Evolutionary conservation across 2,113 vertebrate species (phyloP).

Genomic region (Bucco capensis): DNA sequence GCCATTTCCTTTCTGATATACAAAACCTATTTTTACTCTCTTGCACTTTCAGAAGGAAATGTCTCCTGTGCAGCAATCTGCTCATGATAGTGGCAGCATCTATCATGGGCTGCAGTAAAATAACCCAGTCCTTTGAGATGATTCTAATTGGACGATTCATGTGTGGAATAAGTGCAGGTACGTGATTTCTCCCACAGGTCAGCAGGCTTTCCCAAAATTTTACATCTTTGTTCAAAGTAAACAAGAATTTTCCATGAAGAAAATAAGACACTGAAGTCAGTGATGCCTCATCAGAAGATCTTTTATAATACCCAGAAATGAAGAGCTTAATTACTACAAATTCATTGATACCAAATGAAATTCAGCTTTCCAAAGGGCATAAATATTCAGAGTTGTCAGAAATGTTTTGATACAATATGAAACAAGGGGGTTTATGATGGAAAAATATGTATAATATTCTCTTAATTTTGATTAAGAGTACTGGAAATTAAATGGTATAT

Average conservation of each 20-base stretch:
- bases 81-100: conserved; percentile 71
- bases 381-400: not conserved
- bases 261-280: not conserved
- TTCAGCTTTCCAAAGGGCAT: not conserved
- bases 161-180: conserved; percentile 77
- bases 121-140: conserved; percentile 76
- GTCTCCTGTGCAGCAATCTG: conserved; percentile 71
- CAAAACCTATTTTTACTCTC: not conserved
- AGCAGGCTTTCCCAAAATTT: not conserved
- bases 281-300: not conserved
- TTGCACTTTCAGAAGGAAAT: conserved; percentile 72
- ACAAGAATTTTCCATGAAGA: not conserved
- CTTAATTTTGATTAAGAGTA: not conserved
- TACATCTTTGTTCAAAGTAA: not conserved
- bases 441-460: not conserved
- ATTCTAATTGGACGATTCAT: conserved; percentile 76
- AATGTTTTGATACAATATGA: not conserved
- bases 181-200: not conserved
- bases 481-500: not conserved
- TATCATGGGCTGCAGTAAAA: conserved; percentile 73
- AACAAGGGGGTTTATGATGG: not conserved
- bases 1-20: not conserved
- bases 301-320: not conserved
- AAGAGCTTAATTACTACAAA: not conserved
- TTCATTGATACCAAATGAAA: not conserved